phyloP scores from a whole-genome alignment of 1,140 invertebrate species.

The Kradibia gibbosae region DNA sequence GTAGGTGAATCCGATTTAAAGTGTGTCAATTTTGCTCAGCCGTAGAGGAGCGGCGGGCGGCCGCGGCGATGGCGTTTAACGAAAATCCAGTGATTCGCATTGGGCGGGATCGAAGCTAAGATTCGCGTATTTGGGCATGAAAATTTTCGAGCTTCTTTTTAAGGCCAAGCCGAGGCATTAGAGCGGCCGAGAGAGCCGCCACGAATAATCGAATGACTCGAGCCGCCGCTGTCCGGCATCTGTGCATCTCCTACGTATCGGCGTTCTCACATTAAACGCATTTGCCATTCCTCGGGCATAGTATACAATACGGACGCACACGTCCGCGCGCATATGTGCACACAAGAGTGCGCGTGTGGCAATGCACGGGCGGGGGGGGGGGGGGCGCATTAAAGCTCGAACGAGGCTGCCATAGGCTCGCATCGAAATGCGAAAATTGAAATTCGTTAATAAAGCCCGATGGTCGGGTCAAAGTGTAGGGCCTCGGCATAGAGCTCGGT shows the following conservation, averaged over 20 bases:
- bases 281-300: neutral
- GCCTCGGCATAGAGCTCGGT: too few relatives aligned
- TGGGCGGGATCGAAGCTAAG: neutral
- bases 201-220: constrained; percentile 8
- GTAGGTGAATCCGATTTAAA: neutral
- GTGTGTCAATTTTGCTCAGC: neutral
- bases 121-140: neutral
- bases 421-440: neutral
- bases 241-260: constrained; percentile 9
- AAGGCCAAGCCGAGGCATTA: neutral
- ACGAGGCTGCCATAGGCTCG: neutral
- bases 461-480: too few relatives aligned
- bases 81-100: neutral
- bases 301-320: too few relatives aligned
- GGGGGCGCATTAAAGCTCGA: neutral
- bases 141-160: neutral
- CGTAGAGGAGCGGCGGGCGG: too few relatives aligned
- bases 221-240: neutral
- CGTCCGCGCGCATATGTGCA: too few relatives aligned
- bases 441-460: neutral
- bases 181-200: neutral
- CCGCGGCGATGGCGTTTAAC: too few relatives aligned
- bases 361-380: too few relatives aligned
- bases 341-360: too few relatives aligned
- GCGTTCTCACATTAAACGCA: neutral